A percentile compares a stretch with the other conserved stretches of the same genome.
phyloP scores from a whole-genome alignment of 2,888 invertebrate species.

The Hypsopygia costalis region DNA sequence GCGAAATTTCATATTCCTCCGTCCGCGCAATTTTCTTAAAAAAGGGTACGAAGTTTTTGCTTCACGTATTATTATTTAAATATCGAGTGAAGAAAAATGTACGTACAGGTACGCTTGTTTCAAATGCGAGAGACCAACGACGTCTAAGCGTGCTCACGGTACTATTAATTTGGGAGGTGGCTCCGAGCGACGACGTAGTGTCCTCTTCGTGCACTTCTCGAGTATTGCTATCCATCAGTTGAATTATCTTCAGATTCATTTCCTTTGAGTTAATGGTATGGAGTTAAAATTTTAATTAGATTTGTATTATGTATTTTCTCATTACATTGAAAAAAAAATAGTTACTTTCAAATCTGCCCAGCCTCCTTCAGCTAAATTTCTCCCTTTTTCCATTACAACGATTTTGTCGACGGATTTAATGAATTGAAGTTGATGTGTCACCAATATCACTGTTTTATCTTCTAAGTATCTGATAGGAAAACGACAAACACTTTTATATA shows the following conservation, averaged over 20 bases:
- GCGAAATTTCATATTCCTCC: too few species aligned
- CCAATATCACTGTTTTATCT: slow-evolving; percentile 86
- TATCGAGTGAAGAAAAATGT: too few species aligned
- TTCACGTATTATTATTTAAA: too few species aligned
- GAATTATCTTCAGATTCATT: slow-evolving; percentile 53
- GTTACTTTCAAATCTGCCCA: slow-evolving; percentile 59
- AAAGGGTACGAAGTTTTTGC: too few species aligned
- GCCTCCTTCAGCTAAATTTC: slow-evolving; percentile 51
- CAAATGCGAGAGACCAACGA: slow-evolving; percentile 47
- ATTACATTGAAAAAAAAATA: too few species aligned
- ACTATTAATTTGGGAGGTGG: slow-evolving; percentile 36
- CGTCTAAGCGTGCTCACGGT: slow-evolving; percentile 48
- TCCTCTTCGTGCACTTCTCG: slow-evolving; percentile 57
- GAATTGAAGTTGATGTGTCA: slow-evolving; percentile 93
- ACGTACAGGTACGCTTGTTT: slow-evolving; percentile 25
- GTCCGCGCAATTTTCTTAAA: too few species aligned
- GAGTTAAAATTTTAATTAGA: too few species aligned
- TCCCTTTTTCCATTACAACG: slow-evolving; percentile 64
- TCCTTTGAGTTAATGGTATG: slow-evolving; percentile 34
- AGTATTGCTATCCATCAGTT: slow-evolving; percentile 55
- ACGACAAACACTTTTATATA: too few species aligned
- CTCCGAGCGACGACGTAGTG: slow-evolving; percentile 23
- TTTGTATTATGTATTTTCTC: too few species aligned
- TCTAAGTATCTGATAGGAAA: slow-evolving; percentile 64
- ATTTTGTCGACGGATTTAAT: slow-evolving; percentile 83